Conservation (phyloP, 2,797 vertebrate species). For the Zenarchopterus dispar region DNA sequence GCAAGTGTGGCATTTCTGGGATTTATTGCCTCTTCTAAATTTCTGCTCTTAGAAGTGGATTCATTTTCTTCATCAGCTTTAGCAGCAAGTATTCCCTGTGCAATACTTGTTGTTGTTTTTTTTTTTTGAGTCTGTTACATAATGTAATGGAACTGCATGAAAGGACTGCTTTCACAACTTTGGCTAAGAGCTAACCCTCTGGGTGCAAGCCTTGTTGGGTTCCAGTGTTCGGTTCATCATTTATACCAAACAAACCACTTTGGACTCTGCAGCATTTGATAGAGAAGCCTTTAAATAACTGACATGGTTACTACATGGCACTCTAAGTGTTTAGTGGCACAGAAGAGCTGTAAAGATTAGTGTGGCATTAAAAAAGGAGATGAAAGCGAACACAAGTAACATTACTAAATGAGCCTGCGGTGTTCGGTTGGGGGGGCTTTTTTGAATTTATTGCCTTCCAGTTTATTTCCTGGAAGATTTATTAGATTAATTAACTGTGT, state of each 20-base stretch:
- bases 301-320: constrained; percentile 35
- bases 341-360: constrained; percentile 34
- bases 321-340: constrained; percentile 34
- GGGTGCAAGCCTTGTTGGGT: constrained; percentile 24
- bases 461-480: constrained; percentile 32
- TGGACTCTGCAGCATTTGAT: constrained; percentile 50
- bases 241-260: constrained; percentile 41
- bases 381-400: constrained; percentile 8
- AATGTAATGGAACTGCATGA: constrained; percentile 33
- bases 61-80: constrained; percentile 42
- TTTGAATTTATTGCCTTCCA: constrained; percentile 5
- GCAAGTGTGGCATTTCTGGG: constrained; percentile 53
- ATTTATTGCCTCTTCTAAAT: constrained; percentile 35
- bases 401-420: constrained; percentile 9
- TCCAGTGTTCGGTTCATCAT: constrained; percentile 20
- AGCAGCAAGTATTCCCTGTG: constrained; percentile 35
- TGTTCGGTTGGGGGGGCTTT: constrained; percentile 5
- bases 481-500: constrained; percentile 43
- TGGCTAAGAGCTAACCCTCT: constrained; percentile 27
- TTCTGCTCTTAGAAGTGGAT: constrained; percentile 18
- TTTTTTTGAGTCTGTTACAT: constrained; percentile 19
- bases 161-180: constrained; percentile 46
- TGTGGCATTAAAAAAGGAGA: constrained; percentile 17
- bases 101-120: constrained; percentile 31
- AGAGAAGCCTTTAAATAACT: constrained; percentile 58